phyloP scores from a whole-genome alignment of 2,888 invertebrate species.

The Paralinhomoeus sp. region DNA sequence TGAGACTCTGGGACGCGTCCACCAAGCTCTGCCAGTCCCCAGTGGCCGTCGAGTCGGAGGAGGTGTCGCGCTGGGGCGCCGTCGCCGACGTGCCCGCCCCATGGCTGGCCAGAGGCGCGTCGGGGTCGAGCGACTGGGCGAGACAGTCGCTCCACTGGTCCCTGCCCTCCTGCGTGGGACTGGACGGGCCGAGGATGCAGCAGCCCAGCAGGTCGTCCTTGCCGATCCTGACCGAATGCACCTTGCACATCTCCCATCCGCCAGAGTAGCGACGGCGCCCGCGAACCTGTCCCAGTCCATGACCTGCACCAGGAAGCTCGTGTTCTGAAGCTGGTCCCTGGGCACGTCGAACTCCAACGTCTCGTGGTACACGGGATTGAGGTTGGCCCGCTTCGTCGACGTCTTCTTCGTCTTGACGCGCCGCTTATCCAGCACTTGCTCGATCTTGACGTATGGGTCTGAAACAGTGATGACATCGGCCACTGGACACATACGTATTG shows the following conservation, averaged over 20 bases:
- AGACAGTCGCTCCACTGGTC: constrained; percentile 21
- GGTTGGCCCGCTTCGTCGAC: constrained; percentile 58
- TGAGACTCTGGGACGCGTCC: no score
- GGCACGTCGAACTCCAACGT: constrained; percentile 76
- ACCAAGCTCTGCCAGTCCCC: neutral
- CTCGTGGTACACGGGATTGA: constrained; percentile 75
- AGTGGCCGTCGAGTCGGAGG: neutral
- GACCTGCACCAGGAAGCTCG: constrained; percentile 56
- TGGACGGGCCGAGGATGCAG: constrained; percentile 28
- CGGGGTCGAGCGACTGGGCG: no score
- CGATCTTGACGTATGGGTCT: constrained; percentile 81
- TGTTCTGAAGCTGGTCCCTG: constrained; percentile 53
- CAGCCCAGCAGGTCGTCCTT: constrained; percentile 66
- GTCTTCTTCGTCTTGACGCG: constrained; percentile 80
- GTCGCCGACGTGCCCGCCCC: no score
- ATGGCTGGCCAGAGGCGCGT: no score
- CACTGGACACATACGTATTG: no score
- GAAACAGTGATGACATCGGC: no score
- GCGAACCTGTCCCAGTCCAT: constrained; percentile 65
- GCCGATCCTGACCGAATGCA: constrained; percentile 44
- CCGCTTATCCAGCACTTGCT: constrained; percentile 60
- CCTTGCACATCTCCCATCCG: no score
- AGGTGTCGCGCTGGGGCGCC: neutral
- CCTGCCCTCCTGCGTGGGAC: constrained; percentile 17
- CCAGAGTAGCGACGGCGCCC: neutral